These are phyloP conservation scores for Clarias batrachus DNA, from an alignment of 2,113 vertebrate genomes.

Conservation along the genomic window DNA sequence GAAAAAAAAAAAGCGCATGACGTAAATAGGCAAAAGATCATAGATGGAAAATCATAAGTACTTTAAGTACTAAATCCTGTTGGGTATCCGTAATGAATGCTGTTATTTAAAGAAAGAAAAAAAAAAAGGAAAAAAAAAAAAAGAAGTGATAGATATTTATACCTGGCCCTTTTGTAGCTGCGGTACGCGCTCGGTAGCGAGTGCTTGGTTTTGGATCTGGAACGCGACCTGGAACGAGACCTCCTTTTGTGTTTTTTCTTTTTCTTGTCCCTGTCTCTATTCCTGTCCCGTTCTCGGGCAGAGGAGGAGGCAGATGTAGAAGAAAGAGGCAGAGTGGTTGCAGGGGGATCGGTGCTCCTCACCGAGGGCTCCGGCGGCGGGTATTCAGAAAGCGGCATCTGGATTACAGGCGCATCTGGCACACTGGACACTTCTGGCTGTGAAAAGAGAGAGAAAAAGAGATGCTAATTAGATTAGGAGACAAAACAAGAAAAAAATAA, in stretches of 20 bases:
- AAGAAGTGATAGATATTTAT: conserved; percentile 23
- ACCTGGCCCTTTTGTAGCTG: conserved; percentile 86
- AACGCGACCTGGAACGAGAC: conserved; percentile 82
- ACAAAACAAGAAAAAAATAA: not conserved
- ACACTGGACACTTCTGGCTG: conserved; percentile 40
- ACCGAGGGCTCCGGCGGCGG: conserved; percentile 15
- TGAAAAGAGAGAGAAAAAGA: conserved; percentile 12
- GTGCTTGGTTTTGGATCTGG: conserved; percentile 82
- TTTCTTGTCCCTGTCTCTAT: conserved; percentile 84
- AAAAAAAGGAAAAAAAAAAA: not conserved
- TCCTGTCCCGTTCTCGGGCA: conserved; percentile 44
- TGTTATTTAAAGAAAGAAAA: conserved; percentile 7
- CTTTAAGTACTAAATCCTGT: conserved; percentile 10
- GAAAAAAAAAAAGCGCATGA: not conserved
- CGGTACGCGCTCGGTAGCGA: conserved; percentile 92
- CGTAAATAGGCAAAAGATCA: not conserved
- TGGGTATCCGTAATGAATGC: conserved; percentile 13
- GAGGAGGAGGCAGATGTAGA: conserved; percentile 56
- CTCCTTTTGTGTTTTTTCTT: conserved; percentile 92
- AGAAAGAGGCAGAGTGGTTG: conserved; percentile 39
- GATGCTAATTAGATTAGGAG: conserved; percentile 22
- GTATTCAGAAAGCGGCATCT: conserved; percentile 46
- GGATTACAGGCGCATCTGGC: conserved; percentile 20
- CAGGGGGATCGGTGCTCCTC: conserved; percentile 54
- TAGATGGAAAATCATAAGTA: conserved; percentile 12